Evolutionary conservation across 2,888 invertebrate genomes (phyloP), one percentile per base, ranked within the genome.

Genomic region (Andrena camellia): DNA sequence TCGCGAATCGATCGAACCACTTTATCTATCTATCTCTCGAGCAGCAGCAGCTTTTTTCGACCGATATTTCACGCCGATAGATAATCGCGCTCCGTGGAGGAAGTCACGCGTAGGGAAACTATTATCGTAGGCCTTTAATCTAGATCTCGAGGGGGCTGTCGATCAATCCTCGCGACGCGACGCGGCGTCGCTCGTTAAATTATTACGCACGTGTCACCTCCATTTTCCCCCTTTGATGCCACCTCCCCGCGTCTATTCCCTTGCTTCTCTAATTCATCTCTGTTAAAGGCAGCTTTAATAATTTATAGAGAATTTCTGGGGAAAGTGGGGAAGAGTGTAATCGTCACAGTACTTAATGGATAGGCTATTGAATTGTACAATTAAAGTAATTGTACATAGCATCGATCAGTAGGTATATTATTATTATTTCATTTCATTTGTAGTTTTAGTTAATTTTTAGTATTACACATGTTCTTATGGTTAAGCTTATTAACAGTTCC

Each of bases 111-210:
- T 63, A 67, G 31, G 42, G 68, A 81, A 78, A 68, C 67, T 81
- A 78, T 81, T 75, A 81, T 81, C 82, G 75, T 64, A 50, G 70
- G 48, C 29, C 42, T 81, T 75, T 76, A 81, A 76, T 81, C 81
- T 71, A 52, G 33, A 68, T 76, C 64, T 64, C 63, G 63, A 82
- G 81, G 50, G 75, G 23, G 64, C 50, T 67, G 67, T 70, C 80
- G 80, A 82, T 75, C 75, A 52, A 64, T 59, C 50, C 52, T 13
- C 42, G 10, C n/a, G 52, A 3, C 13, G 20, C 13, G 50, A 5
- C 13, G n/a, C n/a, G 52, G 52, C 3, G 2, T 31, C 5, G 20
- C 7, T 7, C 13, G 20, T 8, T 66, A 66, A 35, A 75, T 81
- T 70, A 70, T 59, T 72, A 68, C 62, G 57, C 75, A 63, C 59